Base-by-base conservation (phyloP, 1,140 invertebrate species). In the Drosophila watanabei region DNA sequence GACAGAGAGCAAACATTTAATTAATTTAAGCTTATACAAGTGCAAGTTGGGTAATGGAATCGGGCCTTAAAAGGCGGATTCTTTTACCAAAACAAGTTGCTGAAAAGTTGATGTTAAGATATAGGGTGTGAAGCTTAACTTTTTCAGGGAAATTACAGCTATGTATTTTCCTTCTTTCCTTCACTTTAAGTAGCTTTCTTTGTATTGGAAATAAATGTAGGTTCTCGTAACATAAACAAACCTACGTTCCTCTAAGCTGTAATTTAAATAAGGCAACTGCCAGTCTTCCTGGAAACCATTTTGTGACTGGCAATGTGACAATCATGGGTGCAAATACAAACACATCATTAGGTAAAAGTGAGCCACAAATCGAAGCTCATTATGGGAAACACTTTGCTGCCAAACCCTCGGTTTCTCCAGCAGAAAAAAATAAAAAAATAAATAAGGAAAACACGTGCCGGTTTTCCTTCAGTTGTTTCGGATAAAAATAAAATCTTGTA, bases 11-110 rank as follows among this genome's bases (percentile, higher is more conserved):
- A 41, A 71, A 72, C 18, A 85, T 83, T 84, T 84, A 80, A 84
- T 84, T 85, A 84, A 77, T 80, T 84, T 72, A 78, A 70, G 63
- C 66, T 71, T 80, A 69, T 57, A 13, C 37, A 69, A 71, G 33
- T 49, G 64, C 16, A 41, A 41, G 51, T 10, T 10, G 41, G 64
- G 28, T 57, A 70, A 39, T 57, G 18, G 20, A 57, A 39, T n/a
- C 14, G 37, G 28, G 41, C 18, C 56, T 69, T 71, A 71, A 71
- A 41, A 28, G 33, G 11, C 24, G 9, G 9, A 37, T n/a, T 45
- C 20, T 54, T n/a, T 5, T 30, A 46, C n/a, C 3, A 51, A 48
- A 11, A 39, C 33, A 54, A 68, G 37, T 46, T 37, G 8, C 32
- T 13, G 13, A 61, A 65, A 49, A 65, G 60, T 35, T 30, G 30